Evolutionary conservation across 2,113 vertebrate species (phyloP), one percentile per base, ranked within the genome.

Genomic region (Phyllopteryx taeniolatus): DNA sequence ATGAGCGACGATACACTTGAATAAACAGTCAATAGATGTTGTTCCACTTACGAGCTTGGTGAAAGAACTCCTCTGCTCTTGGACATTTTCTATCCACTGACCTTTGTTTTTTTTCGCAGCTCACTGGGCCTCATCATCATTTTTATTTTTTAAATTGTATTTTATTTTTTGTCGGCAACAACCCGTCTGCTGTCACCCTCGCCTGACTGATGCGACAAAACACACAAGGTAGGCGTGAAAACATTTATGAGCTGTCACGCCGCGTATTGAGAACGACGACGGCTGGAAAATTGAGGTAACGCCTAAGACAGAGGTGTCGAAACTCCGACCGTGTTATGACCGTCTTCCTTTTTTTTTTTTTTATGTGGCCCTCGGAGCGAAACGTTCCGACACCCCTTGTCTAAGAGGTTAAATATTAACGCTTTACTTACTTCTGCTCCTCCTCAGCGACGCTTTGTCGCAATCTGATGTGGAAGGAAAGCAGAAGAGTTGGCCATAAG

Each of bases 1-100:
- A 88, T 89, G 91, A 91, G 91, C 92, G 91, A 92, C 91, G 88
- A 92, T 92, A 91, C 91, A 92, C 92, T 92, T 93, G 85, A 93
- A 91, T 93, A 92, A 91, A 85, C 88, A 89, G 88, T 92, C 81
- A 91, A 91, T 91, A 92, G 90, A 89, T 87, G 83, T 71, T 81
- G 87, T 84, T 81, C 69, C 79, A 82, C 74, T 44, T 43, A 53
- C 83, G 86, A 88, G 87, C 73, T 81, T 78, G 67, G 74, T 86
- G 84, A 87, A 90, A 88, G 78, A 75, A 85, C 82, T 81, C 71
- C 87, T 88, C 71, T 78, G 76, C 88, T 88, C 74, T 78, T 91
- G 88, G 90, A 71, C 67, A 56, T 88, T 85, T 83, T 89, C 51
- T 49, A 4, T 17, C 4, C 14, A 15, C 47, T 49, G 15, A 15